A percentile compares a stretch with the other conserved stretches of the same genome.
Conservation (phyloP, 2,888 invertebrate species). For the Teleogryllus oceanicus region DNA sequence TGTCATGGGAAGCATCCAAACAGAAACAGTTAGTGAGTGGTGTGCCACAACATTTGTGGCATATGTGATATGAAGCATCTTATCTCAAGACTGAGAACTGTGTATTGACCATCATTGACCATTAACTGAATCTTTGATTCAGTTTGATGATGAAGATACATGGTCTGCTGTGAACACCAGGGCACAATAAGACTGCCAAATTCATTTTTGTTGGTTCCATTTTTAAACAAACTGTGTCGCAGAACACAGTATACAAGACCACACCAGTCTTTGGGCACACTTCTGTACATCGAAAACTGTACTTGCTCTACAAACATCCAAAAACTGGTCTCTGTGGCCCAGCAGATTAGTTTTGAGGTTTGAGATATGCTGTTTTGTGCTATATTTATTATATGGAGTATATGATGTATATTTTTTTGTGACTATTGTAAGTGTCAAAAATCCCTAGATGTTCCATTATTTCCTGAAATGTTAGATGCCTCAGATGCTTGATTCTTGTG, state of each 20-base stretch:
- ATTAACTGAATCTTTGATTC: neutral
- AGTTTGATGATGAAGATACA: neutral
- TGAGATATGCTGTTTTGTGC: neutral
- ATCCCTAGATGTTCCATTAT: neutral
- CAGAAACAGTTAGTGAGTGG: conserved; percentile 58
- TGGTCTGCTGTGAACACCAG: conserved; percentile 8
- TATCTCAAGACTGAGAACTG: neutral
- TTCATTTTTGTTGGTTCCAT: neutral
- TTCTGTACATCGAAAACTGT: neutral
- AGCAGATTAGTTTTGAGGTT: neutral
- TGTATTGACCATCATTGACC: neutral
- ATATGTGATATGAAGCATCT: neutral
- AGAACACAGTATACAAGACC: neutral
- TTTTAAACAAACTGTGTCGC: neutral
- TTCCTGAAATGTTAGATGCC: neutral
- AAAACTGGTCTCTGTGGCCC: neutral
- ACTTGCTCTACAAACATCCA: neutral
- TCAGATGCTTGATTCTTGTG: neutral
- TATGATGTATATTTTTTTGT: conserved; percentile 4
- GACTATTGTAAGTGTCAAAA: conserved; percentile 12
- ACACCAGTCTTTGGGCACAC: neutral
- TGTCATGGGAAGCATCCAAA: conserved; percentile 61
- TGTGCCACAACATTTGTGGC: neutral
- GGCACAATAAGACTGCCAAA: neutral
- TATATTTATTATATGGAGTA: conserved; percentile 18